Conservation (phyloP, 2,888 invertebrate species). For the Nowickia ferox region DNA sequence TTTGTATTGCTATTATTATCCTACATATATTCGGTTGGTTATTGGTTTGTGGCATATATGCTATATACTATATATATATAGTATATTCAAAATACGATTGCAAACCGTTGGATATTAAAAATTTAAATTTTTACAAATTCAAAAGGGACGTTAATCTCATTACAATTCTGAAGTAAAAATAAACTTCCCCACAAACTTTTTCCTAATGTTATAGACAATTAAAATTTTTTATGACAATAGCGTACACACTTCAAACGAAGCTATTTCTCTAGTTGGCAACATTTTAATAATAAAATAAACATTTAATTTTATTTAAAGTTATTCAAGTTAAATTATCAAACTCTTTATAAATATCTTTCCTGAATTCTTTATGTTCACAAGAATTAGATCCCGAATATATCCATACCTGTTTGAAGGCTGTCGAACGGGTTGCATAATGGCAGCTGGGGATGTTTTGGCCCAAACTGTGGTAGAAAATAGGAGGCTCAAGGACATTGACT, state of each 20-base stretch:
- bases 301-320: neutral
- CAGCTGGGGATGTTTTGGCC: slow-evolving; percentile 78
- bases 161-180: too few relatives aligned
- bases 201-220: neutral
- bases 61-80: too few relatives aligned
- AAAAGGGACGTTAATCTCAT: too few relatives aligned
- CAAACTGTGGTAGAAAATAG: slow-evolving; percentile 75
- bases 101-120: too few relatives aligned
- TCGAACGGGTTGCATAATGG: slow-evolving; percentile 78
- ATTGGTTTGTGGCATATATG: too few relatives aligned
- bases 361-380: neutral
- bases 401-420: slow-evolving; percentile 66
- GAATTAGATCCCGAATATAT: neutral
- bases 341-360: neutral
- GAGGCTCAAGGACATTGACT: slow-evolving; percentile 73
- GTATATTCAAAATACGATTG: too few relatives aligned
- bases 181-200: neutral
- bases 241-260: too few relatives aligned
- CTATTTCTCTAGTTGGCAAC: neutral
- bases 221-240: neutral
- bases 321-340: neutral
- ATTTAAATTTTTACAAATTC: too few relatives aligned
- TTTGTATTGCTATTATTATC: too few relatives aligned
- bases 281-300: neutral
- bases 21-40: too few relatives aligned